Evolutionary conservation across 1,140 invertebrate genomes (phyloP).

Genomic region (Chironomus striatipennis): DNA sequence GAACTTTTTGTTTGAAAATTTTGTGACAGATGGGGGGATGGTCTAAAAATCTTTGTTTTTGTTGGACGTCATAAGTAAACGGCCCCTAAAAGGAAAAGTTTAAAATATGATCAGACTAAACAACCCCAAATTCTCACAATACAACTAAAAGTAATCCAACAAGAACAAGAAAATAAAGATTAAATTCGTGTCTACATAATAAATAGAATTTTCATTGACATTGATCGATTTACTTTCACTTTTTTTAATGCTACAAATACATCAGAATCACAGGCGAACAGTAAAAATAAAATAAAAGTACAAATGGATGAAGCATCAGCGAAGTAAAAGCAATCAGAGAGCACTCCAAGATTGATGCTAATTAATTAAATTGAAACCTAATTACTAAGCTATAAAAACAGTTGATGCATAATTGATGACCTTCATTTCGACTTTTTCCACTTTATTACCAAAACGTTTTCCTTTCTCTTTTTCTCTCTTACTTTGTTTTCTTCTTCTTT

Average conservation of each 20-base stretch:
- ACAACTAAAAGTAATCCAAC: too few relatives aligned
- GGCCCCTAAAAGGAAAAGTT: too few relatives aligned
- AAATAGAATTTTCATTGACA: not conserved
- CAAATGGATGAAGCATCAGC: not conserved
- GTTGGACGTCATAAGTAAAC: too few relatives aligned
- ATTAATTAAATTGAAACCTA: conserved; percentile 24
- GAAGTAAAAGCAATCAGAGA: not conserved
- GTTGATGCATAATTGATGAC: conserved; percentile 19
- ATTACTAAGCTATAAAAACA: conserved; percentile 8
- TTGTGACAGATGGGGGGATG: too few relatives aligned
- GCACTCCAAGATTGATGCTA: conserved; percentile 19
- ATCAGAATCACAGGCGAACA: not conserved
- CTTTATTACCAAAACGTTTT: conserved; percentile 17
- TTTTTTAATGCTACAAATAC: not conserved
- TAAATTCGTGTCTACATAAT: too few relatives aligned
- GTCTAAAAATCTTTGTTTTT: too few relatives aligned
- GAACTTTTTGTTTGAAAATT: too few relatives aligned
- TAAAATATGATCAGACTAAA: too few relatives aligned
- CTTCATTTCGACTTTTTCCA: not conserved
- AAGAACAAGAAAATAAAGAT: too few relatives aligned
- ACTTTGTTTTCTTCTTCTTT: not conserved
- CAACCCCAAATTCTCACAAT: too few relatives aligned
- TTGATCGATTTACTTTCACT: conserved; percentile 11
- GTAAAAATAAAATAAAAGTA: not conserved
- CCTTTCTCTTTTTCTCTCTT: not conserved